Percentiles rank a stretch among this genome's conserved stretches.
phyloP scores from a whole-genome alignment of 2,113 vertebrate genomes.

The Spea bombifrons region DNA sequence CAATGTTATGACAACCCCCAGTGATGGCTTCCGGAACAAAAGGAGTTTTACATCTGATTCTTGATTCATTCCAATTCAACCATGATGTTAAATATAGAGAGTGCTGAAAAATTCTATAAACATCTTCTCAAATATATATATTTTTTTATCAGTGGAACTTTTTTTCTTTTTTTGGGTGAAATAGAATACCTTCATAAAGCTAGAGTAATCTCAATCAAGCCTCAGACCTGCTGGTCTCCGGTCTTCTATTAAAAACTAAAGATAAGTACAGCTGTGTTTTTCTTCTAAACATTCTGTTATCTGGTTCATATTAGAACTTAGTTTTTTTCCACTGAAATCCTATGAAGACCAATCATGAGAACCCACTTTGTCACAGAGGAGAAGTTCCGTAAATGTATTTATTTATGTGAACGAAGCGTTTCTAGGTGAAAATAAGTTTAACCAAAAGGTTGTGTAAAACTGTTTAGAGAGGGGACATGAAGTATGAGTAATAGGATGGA shows the following conservation, averaged over 20 bases:
- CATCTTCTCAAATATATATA: slow-evolving; percentile 30
- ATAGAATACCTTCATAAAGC: slow-evolving; percentile 43
- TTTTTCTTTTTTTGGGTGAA: slow-evolving; percentile 16
- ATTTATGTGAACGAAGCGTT: slow-evolving; percentile 35
- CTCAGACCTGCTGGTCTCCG: slow-evolving; percentile 49
- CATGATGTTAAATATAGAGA: slow-evolving; percentile 9
- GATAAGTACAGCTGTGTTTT: slow-evolving; percentile 59
- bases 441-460: no score
- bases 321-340: slow-evolving; percentile 50
- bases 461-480: no score
- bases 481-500: no score
- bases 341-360: slow-evolving; percentile 47
- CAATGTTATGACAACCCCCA: slow-evolving; percentile 51
- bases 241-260: slow-evolving; percentile 55
- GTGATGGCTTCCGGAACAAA: slow-evolving; percentile 50
- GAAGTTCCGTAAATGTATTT: slow-evolving; percentile 11
- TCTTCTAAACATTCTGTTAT: slow-evolving; percentile 59
- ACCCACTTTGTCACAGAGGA: slow-evolving; percentile 46
- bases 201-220: slow-evolving; percentile 54
- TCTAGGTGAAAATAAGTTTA: background rate
- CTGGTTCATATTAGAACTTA: slow-evolving; percentile 50
- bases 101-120: slow-evolving; percentile 5
- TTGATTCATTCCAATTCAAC: slow-evolving; percentile 36
- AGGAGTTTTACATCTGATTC: slow-evolving; percentile 30
- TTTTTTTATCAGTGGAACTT: slow-evolving; percentile 23